Evolutionary conservation across 2,888 invertebrate genomes (phyloP).

Genomic region (Cryptocephalus primarius): DNA sequence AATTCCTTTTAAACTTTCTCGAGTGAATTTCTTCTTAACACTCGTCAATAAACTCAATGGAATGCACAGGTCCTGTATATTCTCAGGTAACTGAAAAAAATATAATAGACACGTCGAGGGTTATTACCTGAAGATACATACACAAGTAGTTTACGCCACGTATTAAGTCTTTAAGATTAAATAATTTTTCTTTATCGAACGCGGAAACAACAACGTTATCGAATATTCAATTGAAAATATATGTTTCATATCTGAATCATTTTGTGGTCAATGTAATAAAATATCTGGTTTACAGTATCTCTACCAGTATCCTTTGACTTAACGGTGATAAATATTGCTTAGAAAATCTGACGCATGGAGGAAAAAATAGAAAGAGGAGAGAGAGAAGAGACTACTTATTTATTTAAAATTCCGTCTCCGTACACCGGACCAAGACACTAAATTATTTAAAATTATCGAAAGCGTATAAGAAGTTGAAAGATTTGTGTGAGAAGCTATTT

Average conservation of each 20-base stretch:
- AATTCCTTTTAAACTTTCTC: too few relatives aligned
- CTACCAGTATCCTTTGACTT: conserved; percentile 4
- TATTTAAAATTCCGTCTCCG: conserved; percentile 9
- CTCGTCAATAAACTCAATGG: too few relatives aligned
- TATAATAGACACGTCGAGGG: too few relatives aligned
- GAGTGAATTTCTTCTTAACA: too few relatives aligned
- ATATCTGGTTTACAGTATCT: conserved; percentile 10
- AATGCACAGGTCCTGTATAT: too few relatives aligned
- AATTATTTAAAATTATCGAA: conserved; percentile 13
- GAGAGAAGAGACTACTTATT: too few relatives aligned
- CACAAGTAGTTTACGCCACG: too few relatives aligned
- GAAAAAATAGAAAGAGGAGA: not conserved
- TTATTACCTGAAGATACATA: too few relatives aligned
- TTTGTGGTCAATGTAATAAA: conserved; percentile 10
- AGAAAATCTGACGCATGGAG: not conserved
- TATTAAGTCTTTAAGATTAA: too few relatives aligned
- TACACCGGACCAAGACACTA: conserved; percentile 6
- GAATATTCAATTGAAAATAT: conserved; percentile 4
- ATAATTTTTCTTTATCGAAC: too few relatives aligned
- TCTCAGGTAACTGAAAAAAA: too few relatives aligned
- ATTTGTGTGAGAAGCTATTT: conserved; percentile 12
- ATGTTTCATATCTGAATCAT: conserved; percentile 6
- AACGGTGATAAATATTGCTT: not conserved
- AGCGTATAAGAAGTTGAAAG: conserved; percentile 9
- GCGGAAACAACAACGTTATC: too few relatives aligned